Evolutionary conservation across 1,140 invertebrate genomes (phyloP).

Genomic region (Pomacea maculata): DNA sequence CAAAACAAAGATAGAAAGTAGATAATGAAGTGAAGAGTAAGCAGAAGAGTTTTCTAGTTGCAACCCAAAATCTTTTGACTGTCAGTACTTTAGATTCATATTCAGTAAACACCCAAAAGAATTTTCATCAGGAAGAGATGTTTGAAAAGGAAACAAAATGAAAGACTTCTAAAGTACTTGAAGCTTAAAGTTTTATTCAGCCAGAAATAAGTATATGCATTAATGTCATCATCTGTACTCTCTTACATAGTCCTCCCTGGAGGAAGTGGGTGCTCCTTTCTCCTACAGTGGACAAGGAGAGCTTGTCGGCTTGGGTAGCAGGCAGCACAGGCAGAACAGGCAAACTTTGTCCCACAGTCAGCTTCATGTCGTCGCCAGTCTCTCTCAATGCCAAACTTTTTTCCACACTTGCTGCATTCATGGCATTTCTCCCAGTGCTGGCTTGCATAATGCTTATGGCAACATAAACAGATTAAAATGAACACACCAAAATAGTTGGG

Average conservation of each 20-base stretch:
- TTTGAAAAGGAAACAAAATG: too few species aligned
- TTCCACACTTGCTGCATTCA: conserved; percentile 18
- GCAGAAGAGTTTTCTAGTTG: too few species aligned
- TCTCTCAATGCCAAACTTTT: conserved; percentile 17
- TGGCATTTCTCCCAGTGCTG: conserved; percentile 19
- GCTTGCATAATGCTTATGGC: conserved; percentile 22
- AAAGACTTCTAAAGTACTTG: too few species aligned
- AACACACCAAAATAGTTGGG: too few species aligned
- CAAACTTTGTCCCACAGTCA: conserved; percentile 15
- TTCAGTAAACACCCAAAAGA: too few species aligned
- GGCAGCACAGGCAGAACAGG: conserved; percentile 8
- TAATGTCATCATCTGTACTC: background rate
- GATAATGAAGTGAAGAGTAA: too few species aligned
- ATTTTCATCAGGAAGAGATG: too few species aligned
- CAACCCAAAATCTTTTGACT: too few species aligned
- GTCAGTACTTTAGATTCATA: too few species aligned
- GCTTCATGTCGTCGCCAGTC: conserved; percentile 12
- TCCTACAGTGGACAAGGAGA: conserved; percentile 17
- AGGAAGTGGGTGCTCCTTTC: conserved; percentile 14
- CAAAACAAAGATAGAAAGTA: too few species aligned
- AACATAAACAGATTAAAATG: background rate
- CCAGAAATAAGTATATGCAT: background rate
- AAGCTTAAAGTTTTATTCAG: background rate
- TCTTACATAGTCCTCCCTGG: background rate
- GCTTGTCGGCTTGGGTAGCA: conserved; percentile 10